Conservation (phyloP, 2,113 vertebrate genomes). For the Scalopus aquaticus region DNA sequence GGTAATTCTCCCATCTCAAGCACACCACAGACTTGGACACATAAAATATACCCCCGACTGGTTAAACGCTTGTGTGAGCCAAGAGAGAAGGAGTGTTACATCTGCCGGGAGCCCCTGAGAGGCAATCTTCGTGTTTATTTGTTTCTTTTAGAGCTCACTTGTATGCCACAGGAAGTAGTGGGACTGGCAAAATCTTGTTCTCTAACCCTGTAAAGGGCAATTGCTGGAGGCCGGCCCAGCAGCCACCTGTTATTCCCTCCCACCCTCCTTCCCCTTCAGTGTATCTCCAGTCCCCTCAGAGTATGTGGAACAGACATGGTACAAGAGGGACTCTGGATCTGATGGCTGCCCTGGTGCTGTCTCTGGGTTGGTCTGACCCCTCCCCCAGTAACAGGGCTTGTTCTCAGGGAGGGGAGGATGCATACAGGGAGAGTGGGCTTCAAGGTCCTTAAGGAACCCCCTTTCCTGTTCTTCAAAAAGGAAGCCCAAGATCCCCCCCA, state of each 20-base stretch:
- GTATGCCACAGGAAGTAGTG: conserved; percentile 10
- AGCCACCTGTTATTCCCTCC: background rate
- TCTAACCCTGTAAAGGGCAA: background rate
- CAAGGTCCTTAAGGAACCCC: background rate
- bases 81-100: conserved; percentile 55
- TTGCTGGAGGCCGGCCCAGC: background rate
- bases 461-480: background rate
- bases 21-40: conserved; percentile 33
- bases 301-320: background rate
- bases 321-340: background rate
- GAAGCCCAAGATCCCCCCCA: background rate
- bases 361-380: background rate
- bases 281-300: background rate
- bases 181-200: conserved; percentile 24
- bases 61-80: conserved; percentile 57
- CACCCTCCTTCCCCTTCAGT: background rate
- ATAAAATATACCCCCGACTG: conserved; percentile 49
- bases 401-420: background rate
- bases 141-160: conserved; percentile 52
- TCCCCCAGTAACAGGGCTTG: background rate
- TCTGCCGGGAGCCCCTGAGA: conserved; percentile 33
- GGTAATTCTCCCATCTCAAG: conserved; percentile 42
- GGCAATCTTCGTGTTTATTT: conserved; percentile 52
- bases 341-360: background rate
- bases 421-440: background rate